Conservation (phyloP, 2,113 vertebrate species). For the Hypocryptadius cinnamomeus region DNA sequence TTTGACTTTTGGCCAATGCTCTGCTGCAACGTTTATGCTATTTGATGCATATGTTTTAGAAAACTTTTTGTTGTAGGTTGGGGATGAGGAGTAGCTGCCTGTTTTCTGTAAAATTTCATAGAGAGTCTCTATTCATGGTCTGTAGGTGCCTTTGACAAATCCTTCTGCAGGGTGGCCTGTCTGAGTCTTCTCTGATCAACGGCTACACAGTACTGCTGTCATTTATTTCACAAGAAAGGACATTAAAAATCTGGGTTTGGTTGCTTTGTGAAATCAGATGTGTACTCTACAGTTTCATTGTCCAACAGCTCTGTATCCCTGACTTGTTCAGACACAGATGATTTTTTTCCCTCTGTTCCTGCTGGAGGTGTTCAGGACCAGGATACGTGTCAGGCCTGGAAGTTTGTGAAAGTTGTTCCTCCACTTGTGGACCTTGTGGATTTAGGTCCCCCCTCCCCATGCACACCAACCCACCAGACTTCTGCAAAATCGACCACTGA, state of each 20-base stretch:
- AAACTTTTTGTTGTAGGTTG: not conserved
- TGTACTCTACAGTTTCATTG: not conserved
- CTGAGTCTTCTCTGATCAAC: not conserved
- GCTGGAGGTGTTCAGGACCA: not conserved
- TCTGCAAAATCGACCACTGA: slow-evolving; percentile 1
- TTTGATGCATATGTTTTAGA: not conserved
- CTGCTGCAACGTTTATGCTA: not conserved
- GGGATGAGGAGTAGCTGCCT: not conserved
- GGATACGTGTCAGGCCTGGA: not conserved
- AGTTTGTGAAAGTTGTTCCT: not conserved
- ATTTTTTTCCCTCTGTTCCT: not conserved
- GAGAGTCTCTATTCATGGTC: not conserved
- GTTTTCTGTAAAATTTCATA: not conserved
- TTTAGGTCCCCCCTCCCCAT: not conserved
- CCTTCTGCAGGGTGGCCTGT: not conserved
- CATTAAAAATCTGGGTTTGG: not conserved
- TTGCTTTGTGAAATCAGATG: not conserved
- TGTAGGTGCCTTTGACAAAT: not conserved
- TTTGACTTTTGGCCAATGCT: not conserved
- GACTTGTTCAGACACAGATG: not conserved
- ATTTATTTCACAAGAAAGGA: not conserved
- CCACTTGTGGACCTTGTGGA: not conserved
- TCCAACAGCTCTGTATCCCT: not conserved
- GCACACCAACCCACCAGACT: not conserved
- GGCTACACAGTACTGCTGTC: not conserved